Conservation (phyloP, 2,888 invertebrate genomes). For the Eurytoma adleriae region DNA sequence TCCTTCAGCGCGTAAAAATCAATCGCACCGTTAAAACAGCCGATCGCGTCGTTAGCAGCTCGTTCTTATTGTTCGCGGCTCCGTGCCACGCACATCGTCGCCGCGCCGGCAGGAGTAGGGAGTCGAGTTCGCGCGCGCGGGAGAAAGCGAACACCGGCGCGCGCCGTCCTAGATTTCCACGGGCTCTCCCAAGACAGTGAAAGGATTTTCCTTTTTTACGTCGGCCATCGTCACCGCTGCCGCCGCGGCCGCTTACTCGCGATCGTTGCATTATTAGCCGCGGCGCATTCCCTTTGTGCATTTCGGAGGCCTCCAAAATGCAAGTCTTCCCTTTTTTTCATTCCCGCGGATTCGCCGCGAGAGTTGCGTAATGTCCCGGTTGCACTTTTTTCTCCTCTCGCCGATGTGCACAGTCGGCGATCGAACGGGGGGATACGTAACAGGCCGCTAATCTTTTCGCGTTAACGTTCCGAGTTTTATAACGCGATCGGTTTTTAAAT, state of each 20-base stretch:
- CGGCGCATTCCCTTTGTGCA: background rate
- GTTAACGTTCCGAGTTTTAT: too few species aligned
- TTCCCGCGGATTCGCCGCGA: too few species aligned
- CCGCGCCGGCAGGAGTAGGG: background rate
- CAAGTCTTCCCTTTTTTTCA: too few species aligned
- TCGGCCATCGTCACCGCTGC: background rate
- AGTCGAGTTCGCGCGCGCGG: background rate
- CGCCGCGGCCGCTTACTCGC: background rate
- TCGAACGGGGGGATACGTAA: too few species aligned
- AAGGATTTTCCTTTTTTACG: constrained; percentile 56
- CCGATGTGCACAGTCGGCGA: too few species aligned
- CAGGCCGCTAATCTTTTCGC: too few species aligned
- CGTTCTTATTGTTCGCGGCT: background rate
- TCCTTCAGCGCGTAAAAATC: too few species aligned
- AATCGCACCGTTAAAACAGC: too few species aligned
- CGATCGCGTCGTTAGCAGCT: too few species aligned
- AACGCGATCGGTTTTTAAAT: too few species aligned
- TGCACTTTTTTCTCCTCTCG: too few species aligned
- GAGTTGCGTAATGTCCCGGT: too few species aligned
- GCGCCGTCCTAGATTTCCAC: constrained; percentile 52
- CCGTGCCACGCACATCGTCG: background rate
- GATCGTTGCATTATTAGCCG: background rate
- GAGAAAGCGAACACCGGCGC: constrained; percentile 52
- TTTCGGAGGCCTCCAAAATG: background rate
- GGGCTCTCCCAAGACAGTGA: constrained; percentile 51